These are phyloP conservation scores for Eretmochelys imbricata DNA, from an alignment of 2,113 vertebrate genomes.

Conservation along the genomic window DNA sequence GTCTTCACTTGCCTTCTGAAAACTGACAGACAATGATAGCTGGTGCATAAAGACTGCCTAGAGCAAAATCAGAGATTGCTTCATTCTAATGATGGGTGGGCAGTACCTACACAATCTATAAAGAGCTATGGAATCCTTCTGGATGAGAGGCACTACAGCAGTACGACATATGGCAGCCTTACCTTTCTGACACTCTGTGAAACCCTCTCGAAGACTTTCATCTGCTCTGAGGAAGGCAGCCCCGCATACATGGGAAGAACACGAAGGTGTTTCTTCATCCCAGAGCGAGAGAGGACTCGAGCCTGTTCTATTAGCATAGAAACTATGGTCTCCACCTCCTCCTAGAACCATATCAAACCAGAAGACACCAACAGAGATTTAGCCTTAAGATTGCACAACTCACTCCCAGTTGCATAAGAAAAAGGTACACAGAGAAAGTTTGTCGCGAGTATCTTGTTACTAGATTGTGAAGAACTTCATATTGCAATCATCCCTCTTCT, in stretches of 20 bases:
- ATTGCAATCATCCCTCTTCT: neutral
- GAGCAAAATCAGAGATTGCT: neutral
- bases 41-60: neutral
- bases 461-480: neutral
- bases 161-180: neutral
- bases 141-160: neutral
- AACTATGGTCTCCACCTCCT: constrained; percentile 95
- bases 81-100: neutral
- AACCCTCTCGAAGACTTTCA: constrained; percentile 94
- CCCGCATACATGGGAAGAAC: constrained; percentile 97
- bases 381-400: neutral
- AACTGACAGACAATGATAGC: neutral
- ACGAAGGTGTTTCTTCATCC: constrained; percentile 95
- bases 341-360: constrained; percentile 77
- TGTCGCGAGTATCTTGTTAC: neutral
- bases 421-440: neutral
- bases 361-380: neutral
- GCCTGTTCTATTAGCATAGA: constrained; percentile 94
- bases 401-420: neutral
- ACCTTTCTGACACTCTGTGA: constrained; percentile 93
- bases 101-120: rapidly evolving
- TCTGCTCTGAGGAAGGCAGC: constrained; percentile 92
- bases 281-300: constrained; percentile 87
- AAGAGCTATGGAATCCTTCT: neutral
- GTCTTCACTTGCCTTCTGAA: neutral